Evolutionary conservation across 2,113 vertebrate species (phyloP), one percentile per base, ranked within the genome.

Genomic region (Raja brachyura): DNA sequence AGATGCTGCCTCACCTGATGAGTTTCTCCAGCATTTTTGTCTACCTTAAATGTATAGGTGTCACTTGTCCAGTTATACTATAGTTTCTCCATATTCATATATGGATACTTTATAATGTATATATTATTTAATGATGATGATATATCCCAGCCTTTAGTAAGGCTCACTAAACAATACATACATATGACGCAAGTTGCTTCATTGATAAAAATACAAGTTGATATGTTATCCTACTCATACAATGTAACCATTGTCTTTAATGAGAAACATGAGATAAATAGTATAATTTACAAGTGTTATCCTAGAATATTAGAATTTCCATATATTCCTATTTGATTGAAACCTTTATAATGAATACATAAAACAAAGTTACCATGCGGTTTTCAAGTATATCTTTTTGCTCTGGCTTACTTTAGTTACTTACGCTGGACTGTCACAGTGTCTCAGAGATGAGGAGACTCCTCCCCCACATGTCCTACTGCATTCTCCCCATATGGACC

Each of bases 341-440:
- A 73, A 39, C 16, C 96, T 96, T 96, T 96, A 96, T 94, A 97
- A 96, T 95, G 96, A 96, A 96, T 95, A 96, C 93, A 94, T 90
- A 94, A 96, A 96, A 96, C 94, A 95, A 96, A 95, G 96, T 93
- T 74, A 33, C 16, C 66, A 74, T 54, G 31, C 73, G 25, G 54
- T 76, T 61, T 59, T 96, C 96, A 97, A 96, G 83, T 94, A 95
- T 95, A 96, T 97, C 97, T 97, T 97, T 94, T 96, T 97, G 97
- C 96, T 98, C 96, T 93, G 95, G 98, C 98, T 99, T 99, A 99
- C 98, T 99, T 99, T 98, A 98, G 97, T 97, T 99, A 99, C 99
- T 99, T 99, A 99, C 98, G 98, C 98, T 99, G 99, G 98, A 97
- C 98, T 99, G 98, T 99, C 99, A 99, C 99, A 99, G 97, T 98